Conservation (phyloP, 2,113 vertebrate species). For the Platichthys stellatus region DNA sequence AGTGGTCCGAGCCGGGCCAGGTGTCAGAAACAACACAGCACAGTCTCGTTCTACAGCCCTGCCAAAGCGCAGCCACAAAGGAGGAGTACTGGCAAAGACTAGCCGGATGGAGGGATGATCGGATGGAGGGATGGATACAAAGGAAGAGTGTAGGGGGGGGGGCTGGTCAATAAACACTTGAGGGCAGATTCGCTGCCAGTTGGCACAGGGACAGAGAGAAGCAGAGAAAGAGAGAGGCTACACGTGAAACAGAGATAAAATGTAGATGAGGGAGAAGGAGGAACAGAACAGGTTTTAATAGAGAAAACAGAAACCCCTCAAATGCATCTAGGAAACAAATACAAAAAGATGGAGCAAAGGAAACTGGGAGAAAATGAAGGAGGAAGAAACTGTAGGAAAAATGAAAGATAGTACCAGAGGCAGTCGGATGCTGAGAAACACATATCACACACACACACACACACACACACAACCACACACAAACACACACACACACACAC, state of each 20-base stretch:
- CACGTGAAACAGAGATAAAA: constrained; percentile 48
- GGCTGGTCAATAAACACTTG: constrained; percentile 76
- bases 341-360: neutral
- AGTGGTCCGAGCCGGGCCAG: constrained; percentile 33
- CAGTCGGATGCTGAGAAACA: neutral
- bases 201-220: constrained; percentile 53
- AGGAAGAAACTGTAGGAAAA: neutral
- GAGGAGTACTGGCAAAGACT: constrained; percentile 62
- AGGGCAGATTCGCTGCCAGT: constrained; percentile 68
- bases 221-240: constrained; percentile 40
- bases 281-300: constrained; percentile 3
- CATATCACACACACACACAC: neutral
- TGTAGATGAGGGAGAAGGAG: constrained; percentile 26
- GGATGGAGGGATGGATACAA: constrained; percentile 58
- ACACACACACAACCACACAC: neutral
- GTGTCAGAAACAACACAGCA: constrained; percentile 69
- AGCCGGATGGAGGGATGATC: constrained; percentile 58
- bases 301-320: neutral
- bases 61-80: constrained; percentile 63
- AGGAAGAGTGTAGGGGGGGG: constrained; percentile 37
- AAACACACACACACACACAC: too few species aligned
- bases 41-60: constrained; percentile 50
- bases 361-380: neutral
- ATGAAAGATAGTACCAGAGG: neutral
- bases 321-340: constrained; percentile 4